These are phyloP conservation scores for Ambastaia sidthimunki DNA, from an alignment of 2,797 vertebrate species.

Conservation along the genomic window DNA sequence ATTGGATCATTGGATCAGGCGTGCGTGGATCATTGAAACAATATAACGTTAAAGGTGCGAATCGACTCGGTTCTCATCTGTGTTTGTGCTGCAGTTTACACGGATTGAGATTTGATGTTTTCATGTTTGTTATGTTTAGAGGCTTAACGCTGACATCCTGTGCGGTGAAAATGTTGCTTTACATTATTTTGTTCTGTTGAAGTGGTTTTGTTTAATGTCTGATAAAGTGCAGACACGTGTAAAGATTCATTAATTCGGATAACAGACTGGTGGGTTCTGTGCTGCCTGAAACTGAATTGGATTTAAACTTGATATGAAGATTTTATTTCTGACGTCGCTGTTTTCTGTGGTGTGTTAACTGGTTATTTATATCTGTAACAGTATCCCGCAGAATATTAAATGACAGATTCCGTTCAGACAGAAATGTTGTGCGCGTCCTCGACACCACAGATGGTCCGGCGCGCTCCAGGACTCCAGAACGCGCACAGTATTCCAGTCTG, in stretches of 20 bases:
- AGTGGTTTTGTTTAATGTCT: background rate
- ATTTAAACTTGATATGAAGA: background rate
- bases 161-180: too few relatives aligned
- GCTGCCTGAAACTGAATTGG: background rate
- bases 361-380: slow-evolving; percentile 24
- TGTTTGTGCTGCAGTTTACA: background rate
- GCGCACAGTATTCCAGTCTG: background rate
- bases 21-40: background rate
- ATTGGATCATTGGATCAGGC: background rate
- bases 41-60: background rate
- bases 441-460: slow-evolving; percentile 24
- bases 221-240: background rate
- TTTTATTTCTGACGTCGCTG: background rate
- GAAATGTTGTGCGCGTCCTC: slow-evolving; percentile 23
- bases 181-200: too few relatives aligned
- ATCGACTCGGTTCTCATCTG: too few relatives aligned
- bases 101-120: background rate
- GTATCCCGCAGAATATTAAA: slow-evolving; percentile 9
- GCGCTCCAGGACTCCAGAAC: background rate
- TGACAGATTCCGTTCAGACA: slow-evolving; percentile 24
- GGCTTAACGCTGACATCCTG: background rate
- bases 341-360: background rate
- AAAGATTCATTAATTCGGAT: background rate
- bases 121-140: background rate
- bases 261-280: background rate